Percentiles rank a stretch among this genome's conserved stretches.
phyloP scores from a whole-genome alignment of 2,797 vertebrate species.

The Dallia pectoralis region DNA sequence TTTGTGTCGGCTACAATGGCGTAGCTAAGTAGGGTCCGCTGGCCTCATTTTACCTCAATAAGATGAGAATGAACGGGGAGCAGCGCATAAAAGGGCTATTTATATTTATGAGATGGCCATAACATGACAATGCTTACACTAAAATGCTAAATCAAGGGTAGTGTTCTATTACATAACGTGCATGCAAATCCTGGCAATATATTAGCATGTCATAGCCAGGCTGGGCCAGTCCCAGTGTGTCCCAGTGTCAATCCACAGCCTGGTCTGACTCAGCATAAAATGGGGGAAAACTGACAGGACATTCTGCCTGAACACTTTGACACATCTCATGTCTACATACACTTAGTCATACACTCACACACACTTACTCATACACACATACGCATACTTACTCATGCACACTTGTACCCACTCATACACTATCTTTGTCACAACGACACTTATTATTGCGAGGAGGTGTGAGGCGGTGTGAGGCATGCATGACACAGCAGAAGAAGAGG shows the following conservation, averaged over 20 bases:
- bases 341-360: background rate
- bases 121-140: background rate
- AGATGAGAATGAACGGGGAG: background rate
- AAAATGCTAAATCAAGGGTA: background rate
- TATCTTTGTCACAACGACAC: background rate
- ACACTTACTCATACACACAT: background rate
- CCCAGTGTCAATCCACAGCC: background rate
- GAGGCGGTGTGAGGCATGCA: background rate
- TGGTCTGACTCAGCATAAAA: background rate
- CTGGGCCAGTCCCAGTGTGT: background rate
- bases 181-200: background rate
- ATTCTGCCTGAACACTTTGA: background rate
- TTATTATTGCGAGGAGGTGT: background rate
- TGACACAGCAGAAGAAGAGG: background rate
- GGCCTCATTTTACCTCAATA: background rate
- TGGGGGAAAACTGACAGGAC: background rate
- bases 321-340: background rate
- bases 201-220: background rate
- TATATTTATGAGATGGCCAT: background rate
- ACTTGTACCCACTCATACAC: background rate
- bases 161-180: background rate
- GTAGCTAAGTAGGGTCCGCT: background rate
- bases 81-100: background rate
- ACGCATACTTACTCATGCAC: background rate
- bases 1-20: background rate